Evolutionary conservation across 2,113 vertebrate genomes (phyloP).

Genomic region (Amphiprion percula): DNA sequence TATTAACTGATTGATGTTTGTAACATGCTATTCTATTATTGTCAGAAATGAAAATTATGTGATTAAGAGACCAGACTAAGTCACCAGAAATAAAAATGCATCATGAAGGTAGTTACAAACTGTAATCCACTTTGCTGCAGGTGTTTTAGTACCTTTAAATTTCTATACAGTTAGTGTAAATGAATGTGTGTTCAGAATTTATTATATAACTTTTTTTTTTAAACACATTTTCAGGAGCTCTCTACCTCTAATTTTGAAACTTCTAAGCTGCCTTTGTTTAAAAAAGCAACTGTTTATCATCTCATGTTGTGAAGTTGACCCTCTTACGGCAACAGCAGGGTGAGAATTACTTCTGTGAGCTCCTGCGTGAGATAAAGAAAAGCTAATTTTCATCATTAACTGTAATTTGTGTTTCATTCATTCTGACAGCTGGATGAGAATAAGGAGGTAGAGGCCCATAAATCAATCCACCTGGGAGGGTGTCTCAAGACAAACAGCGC

Average conservation of each 20-base stretch:
- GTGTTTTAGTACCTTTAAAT: too few relatives aligned
- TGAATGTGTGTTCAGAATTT: too few relatives aligned
- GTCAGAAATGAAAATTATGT: neutral
- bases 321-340: neutral
- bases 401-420: slow-evolving; percentile 41
- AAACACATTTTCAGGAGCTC: too few relatives aligned
- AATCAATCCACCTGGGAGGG: slow-evolving; percentile 55
- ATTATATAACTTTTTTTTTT: too few relatives aligned
- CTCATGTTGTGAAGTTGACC: neutral
- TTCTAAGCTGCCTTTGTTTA: too few relatives aligned
- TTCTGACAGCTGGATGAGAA: slow-evolving; percentile 46
- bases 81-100: neutral
- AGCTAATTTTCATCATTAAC: slow-evolving; percentile 44
- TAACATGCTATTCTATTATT: neutral
- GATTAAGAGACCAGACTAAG: neutral
- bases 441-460: slow-evolving; percentile 44
- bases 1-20: neutral
- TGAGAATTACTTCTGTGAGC: slow-evolving; percentile 17
- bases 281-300: neutral
- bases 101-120: neutral
- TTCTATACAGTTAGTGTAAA: too few relatives aligned
- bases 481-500: slow-evolving; percentile 53
- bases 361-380: slow-evolving; percentile 26
- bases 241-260: too few relatives aligned
- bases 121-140: too few relatives aligned